Evolutionary conservation across 2,113 vertebrate species (phyloP), one percentile per base, ranked within the genome.

Genomic region (Vidua macroura): DNA sequence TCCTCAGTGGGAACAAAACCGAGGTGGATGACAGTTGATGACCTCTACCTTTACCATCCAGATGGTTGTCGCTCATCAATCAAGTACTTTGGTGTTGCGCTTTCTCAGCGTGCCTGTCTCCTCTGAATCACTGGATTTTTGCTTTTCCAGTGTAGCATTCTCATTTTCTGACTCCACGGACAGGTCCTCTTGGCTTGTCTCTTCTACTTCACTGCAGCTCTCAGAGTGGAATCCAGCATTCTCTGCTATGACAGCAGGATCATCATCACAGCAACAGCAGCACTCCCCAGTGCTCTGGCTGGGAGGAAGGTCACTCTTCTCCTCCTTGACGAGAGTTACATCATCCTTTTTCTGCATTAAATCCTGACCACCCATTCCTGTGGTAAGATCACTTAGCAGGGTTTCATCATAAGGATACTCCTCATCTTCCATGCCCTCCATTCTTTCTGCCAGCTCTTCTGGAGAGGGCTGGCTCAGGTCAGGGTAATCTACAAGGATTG

Each of bases 401-500:
- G 35, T 56, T 85, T 93, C 94, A 91, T 83, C 87, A 37, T 70
- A 95, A 49, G 94, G 83, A 70, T 66, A 96, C 17, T 98, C 97
- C 63, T 96, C 96, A 5, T 97, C 89, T 68, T 98, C 98, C 58
- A 98, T 97, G 87, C 95, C 97, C 69, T 97, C 98, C 97, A 99
- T 98, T 96, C 97, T 97, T 96, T 99, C 99, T 39, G 99, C 99
- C 67, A 99, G 93, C 95, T 99, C 98, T 96, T 99, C 99, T n/a
- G 99, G 98, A 69, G 99, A 98, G 48, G 97, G 98, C 89, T 97
- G 97, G 79, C 76, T 91, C 19, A 93, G 92, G 58, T 97, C 86
- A 9, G 97, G 97, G 41, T 96, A 97, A 91, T 98, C 98, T 39
- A 98, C 95, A 11, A 98, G 97, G 72, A 98, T 90, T 2, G 96